Base-by-base conservation (phyloP, 1,140 invertebrate genomes). In the Antheraea pernyi region DNA sequence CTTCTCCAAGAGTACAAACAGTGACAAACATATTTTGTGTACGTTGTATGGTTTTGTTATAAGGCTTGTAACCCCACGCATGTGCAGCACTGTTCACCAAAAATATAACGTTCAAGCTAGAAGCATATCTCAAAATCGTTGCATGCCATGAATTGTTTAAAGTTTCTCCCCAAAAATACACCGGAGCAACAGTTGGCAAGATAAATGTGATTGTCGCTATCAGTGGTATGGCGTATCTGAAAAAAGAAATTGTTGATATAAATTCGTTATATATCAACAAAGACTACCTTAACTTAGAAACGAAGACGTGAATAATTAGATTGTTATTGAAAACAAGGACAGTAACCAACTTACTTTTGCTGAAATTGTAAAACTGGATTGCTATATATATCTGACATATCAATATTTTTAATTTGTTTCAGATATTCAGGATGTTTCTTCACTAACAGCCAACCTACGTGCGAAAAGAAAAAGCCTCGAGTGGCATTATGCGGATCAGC, bases 191-290 rank as follows among this genome's bases (percentile, higher is more conserved):
- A 30, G 22, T 30, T 30, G 22, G 22, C 22, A 30, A 30, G 22
- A 30, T 30, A 30, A n/a, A 58, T 18, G 46, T 11, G 13, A 67
- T 8, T 8, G 22, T 36, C 5, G n/a, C 48, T 19, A 67, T 59
- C 10, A 67, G 58, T 59, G 65, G 65, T 11, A 67, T 58, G 18
- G 48, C 46, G 19, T 65, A 42, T 13, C 53, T 59, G 53, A 59
- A 59, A 48, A 9, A 59, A 10, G 61, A 62, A 61, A 10, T 19
- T 22, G 19, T 63, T 83, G 81, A 97, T 96, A 81, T 96, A 10
- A 42, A 42, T 42, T 30, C 22, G 22, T 30, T 30, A 30, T 30
- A 30, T 30, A 30, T 4, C 22, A 30, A 2, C 4, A 30, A 30
- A 30, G 22, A 30, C 22, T 30, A 30, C 22, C 22, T 30, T 30